Evolutionary conservation across 2,113 vertebrate genomes (phyloP).

Genomic region (Spilogale gracilis): DNA sequence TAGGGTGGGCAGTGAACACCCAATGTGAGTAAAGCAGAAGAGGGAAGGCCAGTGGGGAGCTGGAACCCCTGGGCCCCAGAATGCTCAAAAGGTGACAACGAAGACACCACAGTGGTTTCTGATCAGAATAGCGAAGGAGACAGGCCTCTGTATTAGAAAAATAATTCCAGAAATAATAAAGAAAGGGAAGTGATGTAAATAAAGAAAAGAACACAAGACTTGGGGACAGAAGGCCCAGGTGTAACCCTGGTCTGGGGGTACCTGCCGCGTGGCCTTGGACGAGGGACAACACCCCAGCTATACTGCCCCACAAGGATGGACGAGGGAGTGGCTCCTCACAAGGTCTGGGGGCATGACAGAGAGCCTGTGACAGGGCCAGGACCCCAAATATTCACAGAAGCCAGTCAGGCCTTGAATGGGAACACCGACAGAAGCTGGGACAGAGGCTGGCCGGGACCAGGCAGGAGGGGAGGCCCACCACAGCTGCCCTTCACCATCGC

Average conservation of each 20-base stretch:
- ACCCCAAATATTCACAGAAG: neutral
- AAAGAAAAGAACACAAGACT: neutral
- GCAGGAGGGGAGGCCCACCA: neutral
- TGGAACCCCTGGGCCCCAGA: neutral
- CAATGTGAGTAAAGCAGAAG: neutral
- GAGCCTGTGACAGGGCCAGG: neutral
- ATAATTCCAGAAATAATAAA: neutral
- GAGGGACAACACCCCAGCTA: neutral
- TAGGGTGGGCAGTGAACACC: neutral
- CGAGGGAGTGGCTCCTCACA: neutral
- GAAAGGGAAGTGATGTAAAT: neutral
- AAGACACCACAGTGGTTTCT: neutral
- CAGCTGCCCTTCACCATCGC: fast-evolving
- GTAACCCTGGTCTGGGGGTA: fast-evolving
- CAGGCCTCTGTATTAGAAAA: neutral
- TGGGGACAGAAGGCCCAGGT: neutral
- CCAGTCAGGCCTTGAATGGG: fast-evolving
- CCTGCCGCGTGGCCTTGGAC: no score
- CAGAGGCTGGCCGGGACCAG: fast-evolving
- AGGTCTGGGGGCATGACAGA: neutral
- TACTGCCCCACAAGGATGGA: neutral
- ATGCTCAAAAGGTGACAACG: neutral
- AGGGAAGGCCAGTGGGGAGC: neutral
- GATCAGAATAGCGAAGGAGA: neutral
- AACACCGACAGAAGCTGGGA: no score